Conservation (phyloP, 2,888 invertebrate genomes). For the Lepidochrysops patricia region DNA sequence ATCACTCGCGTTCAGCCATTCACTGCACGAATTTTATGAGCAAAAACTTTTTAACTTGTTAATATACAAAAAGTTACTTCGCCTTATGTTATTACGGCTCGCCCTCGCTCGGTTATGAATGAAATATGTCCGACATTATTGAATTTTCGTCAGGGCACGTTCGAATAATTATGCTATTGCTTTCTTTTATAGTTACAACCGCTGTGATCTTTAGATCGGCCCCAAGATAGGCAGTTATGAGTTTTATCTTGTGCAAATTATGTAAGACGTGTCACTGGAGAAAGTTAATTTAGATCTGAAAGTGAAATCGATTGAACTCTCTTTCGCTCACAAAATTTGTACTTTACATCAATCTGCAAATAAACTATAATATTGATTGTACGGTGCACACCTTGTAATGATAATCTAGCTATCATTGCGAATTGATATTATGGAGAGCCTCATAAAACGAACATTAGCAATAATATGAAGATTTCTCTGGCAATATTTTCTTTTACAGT, state of each 20-base stretch:
- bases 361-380: slow-evolving; percentile 23
- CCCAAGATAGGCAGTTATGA: slow-evolving; percentile 54
- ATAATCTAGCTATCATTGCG: neutral
- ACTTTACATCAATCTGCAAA: slow-evolving; percentile 42
- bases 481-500: neutral
- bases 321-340: slow-evolving; percentile 67
- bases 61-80: slow-evolving; percentile 13
- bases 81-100: neutral
- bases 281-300: slow-evolving; percentile 75
- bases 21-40: slow-evolving; percentile 13
- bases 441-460: neutral
- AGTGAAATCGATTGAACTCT: slow-evolving; percentile 74
- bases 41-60: slow-evolving; percentile 14
- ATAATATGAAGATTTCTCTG: neutral
- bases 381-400: too few species aligned
- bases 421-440: too few species aligned
- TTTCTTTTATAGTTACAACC: slow-evolving; percentile 9
- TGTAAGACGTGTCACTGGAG: slow-evolving; percentile 71
- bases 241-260: slow-evolving; percentile 65
- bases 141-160: slow-evolving; percentile 8
- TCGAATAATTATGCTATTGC: slow-evolving; percentile 4
- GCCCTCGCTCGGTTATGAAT: slow-evolving; percentile 5
- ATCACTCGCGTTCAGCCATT: slow-evolving; percentile 12
- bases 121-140: slow-evolving; percentile 10
- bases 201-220: slow-evolving; percentile 49